phyloP scores from a whole-genome alignment of 2,797 vertebrate genomes.

The Euthynnus affinis region DNA sequence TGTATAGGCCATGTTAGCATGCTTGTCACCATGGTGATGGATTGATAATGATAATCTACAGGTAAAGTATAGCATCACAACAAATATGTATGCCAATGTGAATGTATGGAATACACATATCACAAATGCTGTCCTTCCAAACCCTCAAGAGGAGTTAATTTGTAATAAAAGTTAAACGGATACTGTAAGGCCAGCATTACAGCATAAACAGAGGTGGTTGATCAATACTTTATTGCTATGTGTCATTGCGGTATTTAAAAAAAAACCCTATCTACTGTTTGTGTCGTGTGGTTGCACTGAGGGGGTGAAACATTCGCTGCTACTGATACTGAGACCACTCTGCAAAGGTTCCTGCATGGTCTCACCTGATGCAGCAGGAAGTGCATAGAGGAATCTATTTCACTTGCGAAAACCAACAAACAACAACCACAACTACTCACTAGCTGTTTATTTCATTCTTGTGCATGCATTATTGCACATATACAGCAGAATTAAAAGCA shows the following conservation, averaged over 20 bases:
- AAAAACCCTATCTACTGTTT: slow-evolving; percentile 1
- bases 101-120: background rate
- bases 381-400: background rate
- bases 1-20: background rate
- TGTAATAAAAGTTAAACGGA: background rate
- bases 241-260: background rate
- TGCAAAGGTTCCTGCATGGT: background rate
- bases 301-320: slow-evolving; percentile 13
- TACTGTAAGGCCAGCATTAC: background rate
- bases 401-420: background rate
- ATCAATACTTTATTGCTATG: background rate
- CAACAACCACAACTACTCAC: background rate
- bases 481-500: slow-evolving; percentile 2
- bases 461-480: slow-evolving; percentile 10
- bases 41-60: background rate
- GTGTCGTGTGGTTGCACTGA: slow-evolving; percentile 32
- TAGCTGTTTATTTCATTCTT: slow-evolving; percentile 44
- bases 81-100: background rate
- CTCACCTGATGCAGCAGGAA: slow-evolving; percentile 44
- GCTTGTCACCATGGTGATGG: slow-evolving; percentile 19
- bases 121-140: background rate
- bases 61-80: background rate
- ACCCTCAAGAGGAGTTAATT: background rate
- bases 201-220: background rate
- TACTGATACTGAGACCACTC: slow-evolving; percentile 50